These are phyloP conservation scores for Papilio protenor DNA, from an alignment of 2,888 invertebrate genomes.

Conservation along the genomic window DNA sequence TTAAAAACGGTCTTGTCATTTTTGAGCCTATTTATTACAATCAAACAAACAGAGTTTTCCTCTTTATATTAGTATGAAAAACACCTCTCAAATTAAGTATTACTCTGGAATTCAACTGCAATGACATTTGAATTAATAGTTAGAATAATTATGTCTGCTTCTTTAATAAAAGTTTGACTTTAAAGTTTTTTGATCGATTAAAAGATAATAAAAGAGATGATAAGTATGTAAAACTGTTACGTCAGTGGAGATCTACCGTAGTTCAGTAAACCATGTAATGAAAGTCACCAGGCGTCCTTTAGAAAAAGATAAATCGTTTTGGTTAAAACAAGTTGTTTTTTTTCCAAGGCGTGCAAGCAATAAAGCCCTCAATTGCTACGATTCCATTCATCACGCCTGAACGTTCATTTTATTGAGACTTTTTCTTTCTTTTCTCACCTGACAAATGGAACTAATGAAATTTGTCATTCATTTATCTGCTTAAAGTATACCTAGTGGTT, in stretches of 20 bases:
- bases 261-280: conserved; percentile 14
- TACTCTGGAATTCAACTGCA: not conserved
- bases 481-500: not conserved
- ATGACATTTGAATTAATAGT: not conserved
- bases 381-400: conserved; percentile 39
- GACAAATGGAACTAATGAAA: conserved; percentile 29
- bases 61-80: no score
- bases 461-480: conserved; percentile 1
- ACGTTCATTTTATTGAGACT: conserved; percentile 37
- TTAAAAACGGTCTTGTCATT: no score
- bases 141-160: no score
- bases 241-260: no score
- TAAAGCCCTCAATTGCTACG: conserved; percentile 24
- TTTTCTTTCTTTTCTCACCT: conserved; percentile 26
- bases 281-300: conserved; percentile 18
- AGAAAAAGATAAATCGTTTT: conserved; percentile 32
- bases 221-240: not conserved
- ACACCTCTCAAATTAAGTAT: no score
- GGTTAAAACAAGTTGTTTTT: conserved; percentile 36
- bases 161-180: not conserved
- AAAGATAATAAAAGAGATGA: not conserved
- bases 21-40: no score
- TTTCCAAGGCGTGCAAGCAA: conserved; percentile 24
- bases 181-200: not conserved
- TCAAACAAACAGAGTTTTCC: no score